A percentile compares a stretch with the other conserved stretches of the same genome.
These are phyloP conservation scores for Toxonevra muliebris DNA, from an alignment of 2,888 invertebrate genomes.

Conservation along the genomic window DNA sequence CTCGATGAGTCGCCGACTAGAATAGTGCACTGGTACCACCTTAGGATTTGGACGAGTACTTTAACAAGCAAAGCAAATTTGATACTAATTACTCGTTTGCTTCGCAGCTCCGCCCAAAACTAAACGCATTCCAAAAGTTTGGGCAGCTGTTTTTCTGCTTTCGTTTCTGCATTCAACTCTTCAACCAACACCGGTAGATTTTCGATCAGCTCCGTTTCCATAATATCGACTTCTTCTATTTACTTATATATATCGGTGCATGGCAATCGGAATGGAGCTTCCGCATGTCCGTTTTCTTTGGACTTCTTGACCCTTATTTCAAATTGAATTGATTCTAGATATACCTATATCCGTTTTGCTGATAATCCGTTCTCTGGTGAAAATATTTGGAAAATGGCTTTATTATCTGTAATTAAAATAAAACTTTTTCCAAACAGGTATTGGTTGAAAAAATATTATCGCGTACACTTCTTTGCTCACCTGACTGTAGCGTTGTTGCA, in stretches of 20 bases:
- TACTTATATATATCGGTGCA: neutral
- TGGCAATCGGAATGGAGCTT: constrained; percentile 28
- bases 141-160: neutral
- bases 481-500: constrained; percentile 39
- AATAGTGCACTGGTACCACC: constrained; percentile 6
- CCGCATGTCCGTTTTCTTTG: constrained; percentile 28
- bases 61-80: constrained; percentile 18
- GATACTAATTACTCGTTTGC: constrained; percentile 12
- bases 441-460: constrained; percentile 59
- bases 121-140: constrained; percentile 15
- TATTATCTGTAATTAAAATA: constrained; percentile 43
- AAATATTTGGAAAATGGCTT: constrained; percentile 37
- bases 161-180: constrained; percentile 26
- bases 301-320: constrained; percentile 22
- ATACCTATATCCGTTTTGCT: constrained; percentile 7
- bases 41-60: neutral
- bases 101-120: constrained; percentile 19
- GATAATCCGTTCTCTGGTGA: constrained; percentile 9
- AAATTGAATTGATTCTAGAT: constrained; percentile 21
- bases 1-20: constrained; percentile 7
- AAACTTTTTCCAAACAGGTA: constrained; percentile 57
- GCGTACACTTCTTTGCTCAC: constrained; percentile 49
- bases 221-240: constrained; percentile 23
- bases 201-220: constrained; percentile 23
- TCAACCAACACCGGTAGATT: constrained; percentile 30